phyloP scores from a whole-genome alignment of 2,888 invertebrate genomes.

The Polietes domitor region DNA sequence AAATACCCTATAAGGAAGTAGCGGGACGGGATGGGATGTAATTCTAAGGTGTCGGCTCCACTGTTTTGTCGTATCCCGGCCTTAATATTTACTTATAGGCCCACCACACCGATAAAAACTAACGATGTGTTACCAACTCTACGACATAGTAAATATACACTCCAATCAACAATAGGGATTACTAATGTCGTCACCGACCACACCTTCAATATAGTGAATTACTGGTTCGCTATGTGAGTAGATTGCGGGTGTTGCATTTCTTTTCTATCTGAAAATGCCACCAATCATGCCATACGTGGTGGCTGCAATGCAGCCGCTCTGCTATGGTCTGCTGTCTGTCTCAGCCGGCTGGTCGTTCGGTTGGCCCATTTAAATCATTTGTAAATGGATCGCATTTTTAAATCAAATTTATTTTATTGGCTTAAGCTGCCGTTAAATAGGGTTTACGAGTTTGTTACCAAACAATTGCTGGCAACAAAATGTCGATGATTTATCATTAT shows the following conservation, averaged over 20 bases:
- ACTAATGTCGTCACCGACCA: no score
- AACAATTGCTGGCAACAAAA: slow-evolving; percentile 31
- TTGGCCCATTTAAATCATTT: slow-evolving; percentile 68
- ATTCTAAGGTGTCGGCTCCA: no score
- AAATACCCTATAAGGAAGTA: no score
- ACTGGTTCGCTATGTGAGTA: background rate
- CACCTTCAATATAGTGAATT: background rate
- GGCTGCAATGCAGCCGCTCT: background rate
- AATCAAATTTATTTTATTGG: slow-evolving; percentile 70
- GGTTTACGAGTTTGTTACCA: slow-evolving; percentile 41
- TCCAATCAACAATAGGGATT: no score
- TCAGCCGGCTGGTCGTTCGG: slow-evolving; percentile 13
- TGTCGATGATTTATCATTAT: slow-evolving; percentile 46
- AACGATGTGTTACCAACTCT: no score
- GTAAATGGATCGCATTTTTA: slow-evolving; percentile 67
- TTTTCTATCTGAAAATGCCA: background rate
- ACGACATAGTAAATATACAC: no score
- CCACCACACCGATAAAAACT: no score
- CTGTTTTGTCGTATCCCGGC: no score
- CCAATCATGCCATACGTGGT: slow-evolving; percentile 38
- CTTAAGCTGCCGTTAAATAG: slow-evolving; percentile 59
- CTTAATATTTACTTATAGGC: no score
- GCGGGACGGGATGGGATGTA: no score
- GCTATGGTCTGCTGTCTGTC: slow-evolving; percentile 10
- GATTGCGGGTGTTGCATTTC: slow-evolving; percentile 31